These are phyloP conservation scores for Nettapus auritus DNA, from an alignment of 2,113 vertebrate species.

Conservation along the genomic window DNA sequence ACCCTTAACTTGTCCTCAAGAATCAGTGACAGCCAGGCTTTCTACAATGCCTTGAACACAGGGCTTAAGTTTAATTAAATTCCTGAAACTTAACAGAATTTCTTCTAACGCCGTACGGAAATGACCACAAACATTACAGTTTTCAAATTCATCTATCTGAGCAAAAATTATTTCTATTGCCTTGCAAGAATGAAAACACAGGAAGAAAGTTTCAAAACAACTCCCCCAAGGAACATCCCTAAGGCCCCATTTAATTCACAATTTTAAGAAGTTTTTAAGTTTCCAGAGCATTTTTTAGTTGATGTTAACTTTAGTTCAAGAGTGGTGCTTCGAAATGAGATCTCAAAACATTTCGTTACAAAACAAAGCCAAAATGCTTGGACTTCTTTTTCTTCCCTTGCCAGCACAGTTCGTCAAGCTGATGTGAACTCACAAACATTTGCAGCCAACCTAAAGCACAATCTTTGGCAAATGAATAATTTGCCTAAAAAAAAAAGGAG, in stretches of 20 bases:
- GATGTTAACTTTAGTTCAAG: slow-evolving; percentile 11
- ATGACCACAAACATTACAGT: background rate
- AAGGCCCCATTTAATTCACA: slow-evolving; percentile 13
- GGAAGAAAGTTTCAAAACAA: slow-evolving; percentile 30
- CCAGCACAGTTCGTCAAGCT: slow-evolving; percentile 9
- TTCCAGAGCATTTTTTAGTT: background rate
- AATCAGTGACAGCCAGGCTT: background rate
- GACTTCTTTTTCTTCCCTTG: slow-evolving; percentile 38
- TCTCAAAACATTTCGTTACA: slow-evolving; percentile 35
- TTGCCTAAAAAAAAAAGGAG: slow-evolving; percentile 11
- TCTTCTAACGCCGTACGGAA: background rate
- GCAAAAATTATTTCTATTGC: slow-evolving; percentile 1
- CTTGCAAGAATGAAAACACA: slow-evolving; percentile 17
- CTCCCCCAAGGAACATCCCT: background rate
- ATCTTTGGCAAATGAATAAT: background rate
- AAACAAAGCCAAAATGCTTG: slow-evolving; percentile 16
- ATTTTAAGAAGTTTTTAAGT: background rate
- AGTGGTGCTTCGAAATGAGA: slow-evolving; percentile 43
- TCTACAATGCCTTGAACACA: slow-evolving; percentile 5
- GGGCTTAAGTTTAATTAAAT: background rate
- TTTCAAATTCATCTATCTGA: background rate
- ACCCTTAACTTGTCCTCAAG: background rate
- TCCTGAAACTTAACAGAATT: background rate
- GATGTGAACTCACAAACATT: slow-evolving; percentile 28
- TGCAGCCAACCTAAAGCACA: slow-evolving; percentile 5